Evolutionary conservation across 1,140 invertebrate species (phyloP).

Genomic region (Diachasmimorpha longicaudata): DNA sequence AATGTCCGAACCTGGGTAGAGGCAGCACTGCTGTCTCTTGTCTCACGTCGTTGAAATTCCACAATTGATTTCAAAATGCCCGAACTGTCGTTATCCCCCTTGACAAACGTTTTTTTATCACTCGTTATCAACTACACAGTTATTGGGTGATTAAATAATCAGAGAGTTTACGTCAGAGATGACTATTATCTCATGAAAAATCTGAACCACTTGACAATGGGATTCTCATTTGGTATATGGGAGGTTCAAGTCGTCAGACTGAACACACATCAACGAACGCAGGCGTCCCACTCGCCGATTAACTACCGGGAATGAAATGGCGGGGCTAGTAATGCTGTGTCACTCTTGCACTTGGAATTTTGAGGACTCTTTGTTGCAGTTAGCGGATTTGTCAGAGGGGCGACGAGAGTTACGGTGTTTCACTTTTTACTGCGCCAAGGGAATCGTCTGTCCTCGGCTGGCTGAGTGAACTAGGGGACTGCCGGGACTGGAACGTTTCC

Average conservation of each 20-base stretch:
- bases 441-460: too few relatives aligned
- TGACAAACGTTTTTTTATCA: neutral
- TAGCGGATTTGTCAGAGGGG: neutral
- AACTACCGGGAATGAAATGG: neutral
- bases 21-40: neutral
- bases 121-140: neutral
- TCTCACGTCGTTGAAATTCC: neutral
- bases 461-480: neutral
- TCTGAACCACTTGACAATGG: neutral
- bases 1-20: neutral
- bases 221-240: neutral
- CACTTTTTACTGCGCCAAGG: too few relatives aligned
- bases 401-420: neutral
- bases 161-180: neutral
- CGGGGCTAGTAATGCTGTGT: neutral
- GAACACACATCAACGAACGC: neutral
- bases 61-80: conserved; percentile 2
- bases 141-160: neutral
- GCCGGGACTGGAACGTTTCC: neutral
- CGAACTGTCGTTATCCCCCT: neutral
- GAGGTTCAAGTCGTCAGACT: neutral
- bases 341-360: neutral
- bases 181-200: neutral
- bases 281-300: too few relatives aligned
- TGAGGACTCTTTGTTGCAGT: neutral